Evolutionary conservation across 2,113 vertebrate species (phyloP), one percentile per base, ranked within the genome.

Genomic region (Lepisosteus oculatus): DNA sequence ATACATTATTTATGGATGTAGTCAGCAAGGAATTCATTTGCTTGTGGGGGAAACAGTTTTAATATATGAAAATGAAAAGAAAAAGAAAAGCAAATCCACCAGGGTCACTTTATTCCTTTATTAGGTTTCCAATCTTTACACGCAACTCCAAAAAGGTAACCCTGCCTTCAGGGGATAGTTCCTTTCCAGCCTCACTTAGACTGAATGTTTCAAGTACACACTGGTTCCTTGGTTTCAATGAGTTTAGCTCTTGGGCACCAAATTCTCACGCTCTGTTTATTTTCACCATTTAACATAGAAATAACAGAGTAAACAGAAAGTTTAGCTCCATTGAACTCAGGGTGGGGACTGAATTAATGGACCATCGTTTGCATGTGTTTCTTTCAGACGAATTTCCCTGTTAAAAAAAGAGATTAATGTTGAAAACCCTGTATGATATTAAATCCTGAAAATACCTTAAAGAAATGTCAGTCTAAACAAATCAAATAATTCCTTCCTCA

Each of bases 171-270:
- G 47, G 67, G 29, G 17, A 69, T 43, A 14, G 43, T 61, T 51
- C 47, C 47, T 51, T 51, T 51, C 47, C 47, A 74, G 68, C 63
- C 65, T 61, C 43, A 67, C 59, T 8, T 43, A 71, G 29, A 64
- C 71, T 55, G 56, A 73, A 71, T 73, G 65, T 75, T 68, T 77
- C 61, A 61, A 72, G 63, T 72, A 67, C 70, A 61, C 73, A 54
- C 45, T 72, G 62, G 64, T 69, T 71, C 61, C 13, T 61, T 43
- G 11, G 13, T 61, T 51, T 68, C 55, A 54, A 41, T 72, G 3
- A 56, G 55, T 66, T 57, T 15, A 11, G 29, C 63, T 43, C n/a
- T 13, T n/a, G 71, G 63, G 51, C 59, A 57, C 51, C 43, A 17
- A n/a, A 51, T 12, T 47, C 44, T 73, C 71, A 4, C 54, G 43